These are phyloP conservation scores for Rhaphigaster nebulosa DNA, from an alignment of 2,888 invertebrate species.

Conservation along the genomic window DNA sequence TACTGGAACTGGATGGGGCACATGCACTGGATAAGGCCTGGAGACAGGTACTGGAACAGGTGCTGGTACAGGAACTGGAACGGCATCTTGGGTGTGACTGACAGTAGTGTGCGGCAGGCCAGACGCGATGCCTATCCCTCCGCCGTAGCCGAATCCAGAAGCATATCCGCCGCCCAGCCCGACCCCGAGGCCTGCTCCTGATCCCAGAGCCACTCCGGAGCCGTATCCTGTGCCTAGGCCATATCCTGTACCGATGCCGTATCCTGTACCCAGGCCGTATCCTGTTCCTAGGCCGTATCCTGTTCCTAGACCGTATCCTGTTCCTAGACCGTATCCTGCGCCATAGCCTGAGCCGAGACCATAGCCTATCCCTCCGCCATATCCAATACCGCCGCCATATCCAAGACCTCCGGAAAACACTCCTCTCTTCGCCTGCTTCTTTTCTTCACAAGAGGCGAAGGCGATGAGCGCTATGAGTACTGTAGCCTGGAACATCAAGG, in stretches of 20 bases:
- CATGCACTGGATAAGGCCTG: conserved; percentile 23
- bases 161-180: too few relatives aligned
- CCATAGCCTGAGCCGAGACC: neutral
- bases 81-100: neutral
- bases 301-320: neutral
- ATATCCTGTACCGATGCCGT: too few relatives aligned
- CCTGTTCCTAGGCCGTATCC: too few relatives aligned
- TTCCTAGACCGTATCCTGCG: neutral
- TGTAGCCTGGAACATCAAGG: neutral
- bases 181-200: neutral
- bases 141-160: neutral
- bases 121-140: neutral
- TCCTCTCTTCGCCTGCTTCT: conserved; percentile 46
- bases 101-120: neutral
- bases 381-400: neutral
- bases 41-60: conserved; percentile 14
- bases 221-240: neutral
- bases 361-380: neutral
- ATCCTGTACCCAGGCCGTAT: neutral
- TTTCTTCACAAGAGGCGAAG: conserved; percentile 18
- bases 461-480: neutral
- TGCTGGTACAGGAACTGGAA: neutral
- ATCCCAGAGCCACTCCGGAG: neutral
- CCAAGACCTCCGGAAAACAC: neutral
- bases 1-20: neutral